These are phyloP conservation scores for Palythoa heliodiscus DNA, from an alignment of 92 coral and sea anemone genomes.

Conservation along the genomic window DNA sequence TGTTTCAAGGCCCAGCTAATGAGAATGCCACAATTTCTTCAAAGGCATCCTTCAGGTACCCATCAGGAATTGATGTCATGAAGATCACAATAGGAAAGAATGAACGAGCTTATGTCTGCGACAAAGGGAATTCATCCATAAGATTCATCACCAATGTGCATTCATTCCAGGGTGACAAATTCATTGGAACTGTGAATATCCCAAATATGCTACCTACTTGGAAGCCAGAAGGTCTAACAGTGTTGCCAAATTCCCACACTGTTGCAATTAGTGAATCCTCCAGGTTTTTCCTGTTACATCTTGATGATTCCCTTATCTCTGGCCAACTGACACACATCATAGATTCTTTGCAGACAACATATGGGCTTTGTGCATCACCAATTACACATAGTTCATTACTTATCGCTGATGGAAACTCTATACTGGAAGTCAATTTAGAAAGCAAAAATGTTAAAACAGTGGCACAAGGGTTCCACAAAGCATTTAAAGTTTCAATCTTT, in stretches of 20 bases:
- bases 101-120: conserved; percentile 69
- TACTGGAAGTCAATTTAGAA: conserved; percentile 29
- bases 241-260: conserved; percentile 29
- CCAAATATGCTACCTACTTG: conserved; percentile 12
- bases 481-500: conserved; percentile 66
- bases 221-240: conserved; percentile 73
- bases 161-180: conserved; percentile 49
- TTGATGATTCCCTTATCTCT: conserved; percentile 46
- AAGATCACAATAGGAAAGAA: conserved; percentile 53
- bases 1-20: conserved; percentile 55
- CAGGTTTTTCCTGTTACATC: conserved; percentile 18
- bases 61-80: conserved; percentile 58
- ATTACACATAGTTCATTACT: conserved; percentile 29
- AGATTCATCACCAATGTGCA: conserved; percentile 58
- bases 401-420: conserved; percentile 59
- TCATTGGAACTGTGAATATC: conserved; percentile 62
- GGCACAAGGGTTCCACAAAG: conserved; percentile 48
- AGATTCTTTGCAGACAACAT: conserved; percentile 48
- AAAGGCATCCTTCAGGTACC: conserved; percentile 67
- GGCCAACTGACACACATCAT: conserved; percentile 53
- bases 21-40: conserved; percentile 43
- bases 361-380: conserved; percentile 54
- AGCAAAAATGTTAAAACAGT: conserved; percentile 10
- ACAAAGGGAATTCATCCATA: conserved; percentile 63
- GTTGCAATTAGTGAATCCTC: conserved; percentile 53